A percentile compares a stretch with the other conserved stretches of the same genome.
phyloP scores from a whole-genome alignment of 2,797 vertebrate species.

The Scomberomorus guttatus region DNA sequence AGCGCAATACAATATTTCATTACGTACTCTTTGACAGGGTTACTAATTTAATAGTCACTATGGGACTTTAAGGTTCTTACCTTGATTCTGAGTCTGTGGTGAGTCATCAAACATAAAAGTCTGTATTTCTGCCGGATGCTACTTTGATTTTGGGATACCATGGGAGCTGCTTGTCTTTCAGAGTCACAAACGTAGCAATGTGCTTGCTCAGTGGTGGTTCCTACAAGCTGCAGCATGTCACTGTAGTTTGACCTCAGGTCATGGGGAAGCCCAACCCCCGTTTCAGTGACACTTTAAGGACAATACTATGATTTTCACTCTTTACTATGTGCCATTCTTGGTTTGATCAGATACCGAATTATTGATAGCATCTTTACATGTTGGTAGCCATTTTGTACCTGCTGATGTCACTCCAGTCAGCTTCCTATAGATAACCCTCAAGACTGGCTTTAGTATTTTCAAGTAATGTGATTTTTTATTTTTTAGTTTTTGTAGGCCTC shows the following conservation, averaged over 20 bases:
- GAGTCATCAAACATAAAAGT: slow-evolving; percentile 48
- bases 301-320: slow-evolving; percentile 44
- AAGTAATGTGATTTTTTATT: neutral
- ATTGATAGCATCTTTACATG: slow-evolving; percentile 40
- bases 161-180: slow-evolving; percentile 55
- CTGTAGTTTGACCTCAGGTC: slow-evolving; percentile 85
- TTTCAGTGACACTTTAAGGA: slow-evolving; percentile 68
- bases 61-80: slow-evolving; percentile 15
- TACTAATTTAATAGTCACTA: slow-evolving; percentile 41
- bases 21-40: slow-evolving; percentile 19
- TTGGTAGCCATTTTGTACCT: slow-evolving; percentile 65
- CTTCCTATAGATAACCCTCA: slow-evolving; percentile 35
- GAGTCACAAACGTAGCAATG: slow-evolving; percentile 60
- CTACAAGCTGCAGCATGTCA: slow-evolving; percentile 83
- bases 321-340: slow-evolving; percentile 8
- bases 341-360: slow-evolving; percentile 45
- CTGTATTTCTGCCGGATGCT: slow-evolving; percentile 23
- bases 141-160: slow-evolving; percentile 40
- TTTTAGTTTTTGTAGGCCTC: neutral
- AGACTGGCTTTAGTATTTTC: neutral
- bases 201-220: slow-evolving; percentile 72
- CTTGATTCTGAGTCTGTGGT: slow-evolving; percentile 36
- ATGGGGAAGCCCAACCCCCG: slow-evolving; percentile 78
- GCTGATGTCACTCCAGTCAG: slow-evolving; percentile 51
- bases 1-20: slow-evolving; percentile 12